Base-by-base conservation (phyloP, 1,140 invertebrate genomes). In the Agrypnia vestita region DNA sequence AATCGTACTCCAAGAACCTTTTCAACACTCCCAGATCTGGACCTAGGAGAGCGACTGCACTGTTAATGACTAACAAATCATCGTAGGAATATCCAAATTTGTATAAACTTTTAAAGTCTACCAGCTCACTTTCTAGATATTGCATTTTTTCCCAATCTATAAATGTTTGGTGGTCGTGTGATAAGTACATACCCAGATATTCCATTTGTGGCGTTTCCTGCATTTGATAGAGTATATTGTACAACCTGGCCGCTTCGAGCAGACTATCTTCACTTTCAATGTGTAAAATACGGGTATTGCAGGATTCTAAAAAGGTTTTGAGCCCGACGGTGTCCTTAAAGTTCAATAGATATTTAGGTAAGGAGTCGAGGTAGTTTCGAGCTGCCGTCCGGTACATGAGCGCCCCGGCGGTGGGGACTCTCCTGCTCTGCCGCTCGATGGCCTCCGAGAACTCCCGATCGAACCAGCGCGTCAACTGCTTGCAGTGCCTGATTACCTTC, bases 401-500 rank as follows among this genome's bases (percentile, higher is more conserved):
- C 17, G 47, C 17, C 3, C 12, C 19, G 10, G 46, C 67, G 13
- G 67, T n/a, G 15, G 67, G 67, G 0, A 71, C 10, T 0, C 9
- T 9, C 0, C 13, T 25, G 6, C 44, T 9, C 10, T 47, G 46
- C n/a, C 8, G 43, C 67, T 3, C 17, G 6, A 11, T 49, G 9
- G 46, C 10, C 9, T 9, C n/a, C 7, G 4, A 19, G 6, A 71
- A 13, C 1, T 71, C 43, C 12, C 9, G 11, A n/a, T 0, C 0
- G 15, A 46, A 47, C 67, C 67, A 49, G 13, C 67, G 67, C 12
- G 47, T 19, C 13, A 71, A n/a, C 43, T 47, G 43, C 9, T 71
- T 71, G 1, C 0, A 3, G 10, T 19, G 43, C 10, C 67, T 4
- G 15, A 71, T 25, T 15, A 71, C 67, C 47, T 19, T 46, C 4